These are phyloP conservation scores for Tupaia chinensis DNA, from an alignment of 2,113 vertebrate genomes.

Conservation along the genomic window DNA sequence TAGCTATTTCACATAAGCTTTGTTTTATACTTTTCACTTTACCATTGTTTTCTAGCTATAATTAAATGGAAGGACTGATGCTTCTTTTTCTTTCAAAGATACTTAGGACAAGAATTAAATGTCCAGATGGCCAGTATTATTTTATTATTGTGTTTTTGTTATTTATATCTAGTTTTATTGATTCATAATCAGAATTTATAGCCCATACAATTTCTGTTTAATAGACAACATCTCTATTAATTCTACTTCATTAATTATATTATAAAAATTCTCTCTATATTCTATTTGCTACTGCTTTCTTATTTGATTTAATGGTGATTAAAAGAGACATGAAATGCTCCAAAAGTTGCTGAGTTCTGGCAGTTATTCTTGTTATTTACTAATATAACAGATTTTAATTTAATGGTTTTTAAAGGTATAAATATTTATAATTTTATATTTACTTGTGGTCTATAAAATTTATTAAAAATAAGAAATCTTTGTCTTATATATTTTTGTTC, in stretches of 20 bases:
- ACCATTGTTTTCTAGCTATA: constrained; percentile 11
- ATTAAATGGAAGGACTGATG: constrained; percentile 8
- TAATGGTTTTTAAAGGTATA: not conserved
- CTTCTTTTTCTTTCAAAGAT: not conserved
- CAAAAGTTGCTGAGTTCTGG: not conserved
- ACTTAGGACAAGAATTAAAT: not conserved
- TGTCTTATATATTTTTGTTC: not conserved
- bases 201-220: not conserved
- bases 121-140: not conserved
- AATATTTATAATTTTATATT: constrained; percentile 17
- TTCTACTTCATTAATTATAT: not conserved
- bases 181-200: constrained; percentile 28
- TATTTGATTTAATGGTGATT: not conserved
- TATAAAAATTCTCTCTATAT: not conserved
- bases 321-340: not conserved
- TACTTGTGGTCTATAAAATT: not conserved
- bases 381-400: not conserved
- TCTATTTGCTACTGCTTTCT: not conserved
- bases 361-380: not conserved
- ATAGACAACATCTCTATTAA: not conserved
- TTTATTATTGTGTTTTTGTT: constrained; percentile 13
- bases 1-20: not conserved
- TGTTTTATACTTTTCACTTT: not conserved
- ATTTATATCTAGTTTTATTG: constrained; percentile 50
- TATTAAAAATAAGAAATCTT: not conserved